Evolutionary conservation across 1,140 invertebrate species (phyloP).

Genomic region (Adoxophyes honmai): DNA sequence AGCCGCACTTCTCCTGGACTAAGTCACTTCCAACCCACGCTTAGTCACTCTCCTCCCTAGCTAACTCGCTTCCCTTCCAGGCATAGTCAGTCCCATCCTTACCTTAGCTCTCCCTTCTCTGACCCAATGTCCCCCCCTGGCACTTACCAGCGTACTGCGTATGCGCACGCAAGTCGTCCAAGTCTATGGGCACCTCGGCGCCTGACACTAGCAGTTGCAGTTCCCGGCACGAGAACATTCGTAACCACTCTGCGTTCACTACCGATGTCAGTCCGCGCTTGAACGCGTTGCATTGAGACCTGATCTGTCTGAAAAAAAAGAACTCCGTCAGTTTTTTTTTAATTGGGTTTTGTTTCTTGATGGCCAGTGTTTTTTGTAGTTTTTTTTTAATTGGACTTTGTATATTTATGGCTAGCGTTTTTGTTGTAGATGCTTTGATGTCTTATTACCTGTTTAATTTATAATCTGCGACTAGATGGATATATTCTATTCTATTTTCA

Average conservation of each 20-base stretch:
- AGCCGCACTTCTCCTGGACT: no score
- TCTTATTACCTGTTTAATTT: constrained; percentile 86
- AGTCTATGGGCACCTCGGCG: constrained; percentile 93
- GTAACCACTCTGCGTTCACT: constrained; percentile 92
- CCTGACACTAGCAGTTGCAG: constrained; percentile 96
- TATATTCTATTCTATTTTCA: constrained; percentile 96
- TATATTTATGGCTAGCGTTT: no score
- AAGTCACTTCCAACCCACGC: no score
- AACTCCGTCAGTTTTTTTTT: not conserved
- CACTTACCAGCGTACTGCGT: constrained; percentile 86
- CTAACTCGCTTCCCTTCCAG: no score
- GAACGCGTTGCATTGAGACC: constrained; percentile 90
- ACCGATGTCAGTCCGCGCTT: constrained; percentile 93
- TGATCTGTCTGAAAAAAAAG: constrained; percentile 83
- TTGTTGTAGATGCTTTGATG: no score
- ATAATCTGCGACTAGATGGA: constrained; percentile 97
- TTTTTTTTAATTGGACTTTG: no score
- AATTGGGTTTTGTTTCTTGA: no score
- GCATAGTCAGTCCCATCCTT: no score
- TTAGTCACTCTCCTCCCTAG: no score
- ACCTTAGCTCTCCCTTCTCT: no score
- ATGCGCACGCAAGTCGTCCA: constrained; percentile 91
- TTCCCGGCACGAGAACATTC: constrained; percentile 97
- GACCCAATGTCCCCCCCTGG: no score
- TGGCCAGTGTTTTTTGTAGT: no score